phyloP scores from a whole-genome alignment of 2,888 invertebrate species.

The Cryptops parisi region DNA sequence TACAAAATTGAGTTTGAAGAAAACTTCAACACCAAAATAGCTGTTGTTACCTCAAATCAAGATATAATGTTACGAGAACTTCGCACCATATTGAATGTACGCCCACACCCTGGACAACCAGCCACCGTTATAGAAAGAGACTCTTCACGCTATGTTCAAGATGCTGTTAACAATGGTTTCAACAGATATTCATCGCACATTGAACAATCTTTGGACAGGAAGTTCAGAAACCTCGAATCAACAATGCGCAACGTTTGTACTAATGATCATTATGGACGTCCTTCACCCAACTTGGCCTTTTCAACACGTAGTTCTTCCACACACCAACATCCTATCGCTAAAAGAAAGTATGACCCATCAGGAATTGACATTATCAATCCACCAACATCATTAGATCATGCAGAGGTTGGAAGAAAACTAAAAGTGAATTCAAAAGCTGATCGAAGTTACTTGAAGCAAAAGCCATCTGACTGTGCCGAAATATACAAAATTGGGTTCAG shows the following conservation, averaged over 20 bases:
- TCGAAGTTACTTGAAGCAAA: neutral
- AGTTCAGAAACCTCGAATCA: neutral
- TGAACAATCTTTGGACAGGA: neutral
- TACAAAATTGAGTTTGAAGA: neutral
- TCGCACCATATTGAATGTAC: too few species aligned
- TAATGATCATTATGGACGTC: neutral
- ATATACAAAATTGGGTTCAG: conserved; percentile 3
- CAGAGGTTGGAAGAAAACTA: neutral
- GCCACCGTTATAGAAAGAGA: neutral
- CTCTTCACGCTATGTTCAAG: neutral
- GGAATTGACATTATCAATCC: neutral
- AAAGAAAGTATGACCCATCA: neutral
- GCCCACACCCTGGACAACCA: neutral
- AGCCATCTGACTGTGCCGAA: conserved; percentile 8
- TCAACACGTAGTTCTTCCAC: neutral
- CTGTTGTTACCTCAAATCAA: too few species aligned
- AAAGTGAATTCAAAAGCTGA: neutral
- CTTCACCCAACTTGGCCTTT: neutral
- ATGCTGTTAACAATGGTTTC: neutral
- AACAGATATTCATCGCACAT: neutral
- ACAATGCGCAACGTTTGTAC: neutral
- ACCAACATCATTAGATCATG: neutral
- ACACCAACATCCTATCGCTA: neutral
- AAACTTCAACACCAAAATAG: neutral
- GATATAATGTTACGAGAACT: too few species aligned